Evolutionary conservation across 1,140 invertebrate species (phyloP).

Genomic region (Drosophila cardini): DNA sequence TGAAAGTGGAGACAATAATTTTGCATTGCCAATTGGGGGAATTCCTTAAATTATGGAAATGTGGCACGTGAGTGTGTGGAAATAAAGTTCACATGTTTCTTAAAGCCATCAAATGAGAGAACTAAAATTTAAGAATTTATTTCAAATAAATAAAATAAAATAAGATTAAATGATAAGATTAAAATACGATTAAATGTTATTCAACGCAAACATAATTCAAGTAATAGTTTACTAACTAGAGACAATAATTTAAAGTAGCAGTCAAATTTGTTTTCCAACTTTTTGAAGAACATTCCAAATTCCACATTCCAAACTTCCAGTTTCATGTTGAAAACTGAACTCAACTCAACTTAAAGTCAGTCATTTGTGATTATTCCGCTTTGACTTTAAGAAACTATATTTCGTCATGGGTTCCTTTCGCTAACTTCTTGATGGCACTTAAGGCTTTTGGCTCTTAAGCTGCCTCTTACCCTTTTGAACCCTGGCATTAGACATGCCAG

Average conservation of each 20-base stretch:
- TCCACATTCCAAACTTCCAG: neutral
- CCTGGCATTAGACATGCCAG: slow-evolving; percentile 45
- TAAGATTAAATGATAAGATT: too few species aligned
- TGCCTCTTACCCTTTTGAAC: slow-evolving; percentile 48
- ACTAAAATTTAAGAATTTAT: too few species aligned
- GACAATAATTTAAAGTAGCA: too few species aligned
- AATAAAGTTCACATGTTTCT: neutral
- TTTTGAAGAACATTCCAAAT: neutral
- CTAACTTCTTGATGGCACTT: slow-evolving; percentile 52
- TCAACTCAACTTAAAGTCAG: slow-evolving; percentile 23
- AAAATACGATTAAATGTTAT: too few species aligned
- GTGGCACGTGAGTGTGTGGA: neutral
- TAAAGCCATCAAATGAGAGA: too few species aligned
- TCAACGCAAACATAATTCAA: too few species aligned
- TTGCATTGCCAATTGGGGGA: neutral
- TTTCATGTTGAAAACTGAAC: slow-evolving; percentile 7
- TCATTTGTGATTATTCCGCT: slow-evolving; percentile 30
- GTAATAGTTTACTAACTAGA: too few species aligned
- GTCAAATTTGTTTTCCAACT: neutral
- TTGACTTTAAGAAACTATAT: slow-evolving; percentile 33
- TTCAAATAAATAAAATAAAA: too few species aligned
- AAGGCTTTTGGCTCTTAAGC: slow-evolving; percentile 35
- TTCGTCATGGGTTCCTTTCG: slow-evolving; percentile 36
- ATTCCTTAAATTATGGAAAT: slow-evolving; percentile 2
- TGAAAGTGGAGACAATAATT: slow-evolving; percentile 2